Percentiles rank a stretch among this genome's conserved stretches.
Conservation (phyloP, 2,113 vertebrate species). For the Nettapus auritus region DNA sequence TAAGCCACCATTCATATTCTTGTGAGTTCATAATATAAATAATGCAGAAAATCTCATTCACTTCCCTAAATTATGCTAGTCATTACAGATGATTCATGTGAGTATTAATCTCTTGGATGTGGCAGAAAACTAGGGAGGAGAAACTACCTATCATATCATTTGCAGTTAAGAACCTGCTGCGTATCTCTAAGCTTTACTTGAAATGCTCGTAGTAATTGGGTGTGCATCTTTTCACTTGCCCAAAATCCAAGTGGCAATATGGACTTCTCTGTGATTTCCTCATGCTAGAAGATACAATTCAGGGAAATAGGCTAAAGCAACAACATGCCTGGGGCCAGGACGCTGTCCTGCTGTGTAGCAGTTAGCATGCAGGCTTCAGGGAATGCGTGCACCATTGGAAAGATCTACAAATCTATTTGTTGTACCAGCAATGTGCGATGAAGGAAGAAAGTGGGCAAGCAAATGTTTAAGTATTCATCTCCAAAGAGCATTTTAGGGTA, state of each 20-base stretch:
- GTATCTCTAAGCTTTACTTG: slow-evolving; percentile 72
- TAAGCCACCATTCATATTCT: slow-evolving; percentile 76
- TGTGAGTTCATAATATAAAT: slow-evolving; percentile 78
- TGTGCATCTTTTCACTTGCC: slow-evolving; percentile 67
- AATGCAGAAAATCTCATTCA: slow-evolving; percentile 81
- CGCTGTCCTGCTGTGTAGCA: slow-evolving; percentile 51
- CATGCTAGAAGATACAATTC: slow-evolving; percentile 54
- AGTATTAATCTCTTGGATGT: slow-evolving; percentile 81
- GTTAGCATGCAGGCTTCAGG: slow-evolving; percentile 33
- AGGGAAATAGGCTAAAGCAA: slow-evolving; percentile 59
- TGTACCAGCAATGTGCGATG: background rate
- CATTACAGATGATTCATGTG: slow-evolving; percentile 82
- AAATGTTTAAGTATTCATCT: background rate
- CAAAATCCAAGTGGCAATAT: slow-evolving; percentile 72
- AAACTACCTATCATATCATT: slow-evolving; percentile 78
- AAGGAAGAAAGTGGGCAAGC: background rate
- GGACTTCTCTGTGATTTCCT: slow-evolving; percentile 68
- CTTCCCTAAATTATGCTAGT: slow-evolving; percentile 79
- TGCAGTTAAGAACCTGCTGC: slow-evolving; percentile 79
- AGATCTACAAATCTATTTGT: background rate
- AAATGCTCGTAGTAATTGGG: slow-evolving; percentile 73
- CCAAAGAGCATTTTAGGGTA: background rate
- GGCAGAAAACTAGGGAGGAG: slow-evolving; percentile 77
- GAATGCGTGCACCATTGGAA: slow-evolving; percentile 43
- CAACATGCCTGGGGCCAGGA: slow-evolving; percentile 40